These are phyloP conservation scores for Adelges cooleyi DNA, from an alignment of 1,140 invertebrate genomes.

Conservation along the genomic window DNA sequence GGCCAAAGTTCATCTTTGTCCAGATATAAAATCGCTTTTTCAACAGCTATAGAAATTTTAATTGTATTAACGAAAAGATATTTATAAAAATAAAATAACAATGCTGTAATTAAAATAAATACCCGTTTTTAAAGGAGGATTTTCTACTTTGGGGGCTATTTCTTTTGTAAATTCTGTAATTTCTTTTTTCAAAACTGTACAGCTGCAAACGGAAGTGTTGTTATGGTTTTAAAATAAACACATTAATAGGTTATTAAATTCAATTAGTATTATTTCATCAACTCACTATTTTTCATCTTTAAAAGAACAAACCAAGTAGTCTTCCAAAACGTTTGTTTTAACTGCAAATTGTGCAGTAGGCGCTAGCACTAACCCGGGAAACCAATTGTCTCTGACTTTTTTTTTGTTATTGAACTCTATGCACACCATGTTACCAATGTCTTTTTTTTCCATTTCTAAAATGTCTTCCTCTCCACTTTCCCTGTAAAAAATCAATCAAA, in stretches of 20 bases:
- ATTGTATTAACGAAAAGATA: conserved; percentile 1
- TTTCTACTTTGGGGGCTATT: conserved; percentile 66
- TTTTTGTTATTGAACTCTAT: conserved; percentile 69
- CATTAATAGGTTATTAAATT: too few relatives aligned
- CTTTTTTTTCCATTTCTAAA: conserved; percentile 43
- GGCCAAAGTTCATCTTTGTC: conserved; percentile 80
- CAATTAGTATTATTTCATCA: not conserved
- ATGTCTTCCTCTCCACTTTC: conserved; percentile 57
- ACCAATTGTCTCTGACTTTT: conserved; percentile 68
- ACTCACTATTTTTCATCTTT: conserved; percentile 79
- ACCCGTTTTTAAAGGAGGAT: conserved; percentile 55
- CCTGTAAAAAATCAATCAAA: conserved; percentile 36
- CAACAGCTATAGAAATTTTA: conserved; percentile 62
- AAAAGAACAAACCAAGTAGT: conserved; percentile 85
- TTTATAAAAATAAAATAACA: not conserved
- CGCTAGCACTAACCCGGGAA: conserved; percentile 83
- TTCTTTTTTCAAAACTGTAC: conserved; percentile 88
- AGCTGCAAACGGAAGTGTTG: too few relatives aligned
- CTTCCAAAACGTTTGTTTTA: conserved; percentile 69
- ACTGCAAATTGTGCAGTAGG: conserved; percentile 84
- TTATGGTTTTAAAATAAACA: too few relatives aligned
- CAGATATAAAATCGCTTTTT: conserved; percentile 76
- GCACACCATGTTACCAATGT: conserved; percentile 73
- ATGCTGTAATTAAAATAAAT: conserved; percentile 29
- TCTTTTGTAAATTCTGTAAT: conserved; percentile 78